Evolutionary conservation across 2,113 vertebrate genomes (phyloP), one percentile per base, ranked within the genome.

Genomic region (Scomber japonicus): DNA sequence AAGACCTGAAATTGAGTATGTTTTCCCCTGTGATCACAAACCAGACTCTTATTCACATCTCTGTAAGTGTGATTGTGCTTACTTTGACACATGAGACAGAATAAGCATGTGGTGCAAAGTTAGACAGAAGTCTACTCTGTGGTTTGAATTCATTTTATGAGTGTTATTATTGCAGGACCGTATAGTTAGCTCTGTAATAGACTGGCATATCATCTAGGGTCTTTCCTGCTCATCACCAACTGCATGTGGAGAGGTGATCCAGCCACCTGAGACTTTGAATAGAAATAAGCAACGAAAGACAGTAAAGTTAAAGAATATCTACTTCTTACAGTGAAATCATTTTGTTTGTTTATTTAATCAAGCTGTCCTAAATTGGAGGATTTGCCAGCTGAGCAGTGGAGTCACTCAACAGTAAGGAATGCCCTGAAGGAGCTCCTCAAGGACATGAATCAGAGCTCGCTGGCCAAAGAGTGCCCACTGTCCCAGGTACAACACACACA

Each of bases 381-480:
- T 93, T 89, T 99, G 94, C 97, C 97, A 89, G 95, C 97, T 0
- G 97, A 98, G 93, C 97, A 98, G 88, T 99, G 97, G 97, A 98
- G 95, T 87, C 97, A 98, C 95, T 97, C 97, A 89, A 99, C 96
- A 45, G 97, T 99, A 82, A 96, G 97, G 92, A 99, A 98, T 61
- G 97, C 97, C 91, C 95, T 99, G 86, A 99, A 98, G 95, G 97
- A 98, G 94, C 96, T 99, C 86, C 96, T 99, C 88, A 98, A 97
- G 95, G 97, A 98, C 89, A 99, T 97, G 97, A 99, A 99, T 91
- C 97, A 99, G 97, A 99, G 97, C 95, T 97, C 97, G 44, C 90
- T 99, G 95, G 97, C 97, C 91, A 98, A 98, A 95, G 97, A 99
- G 94, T 99, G 97, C 88, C 97, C 97, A 86, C 95, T 99, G 84